These are phyloP conservation scores for Drosophila takahashii DNA, from an alignment of 1,140 invertebrate genomes.

Conservation along the genomic window DNA sequence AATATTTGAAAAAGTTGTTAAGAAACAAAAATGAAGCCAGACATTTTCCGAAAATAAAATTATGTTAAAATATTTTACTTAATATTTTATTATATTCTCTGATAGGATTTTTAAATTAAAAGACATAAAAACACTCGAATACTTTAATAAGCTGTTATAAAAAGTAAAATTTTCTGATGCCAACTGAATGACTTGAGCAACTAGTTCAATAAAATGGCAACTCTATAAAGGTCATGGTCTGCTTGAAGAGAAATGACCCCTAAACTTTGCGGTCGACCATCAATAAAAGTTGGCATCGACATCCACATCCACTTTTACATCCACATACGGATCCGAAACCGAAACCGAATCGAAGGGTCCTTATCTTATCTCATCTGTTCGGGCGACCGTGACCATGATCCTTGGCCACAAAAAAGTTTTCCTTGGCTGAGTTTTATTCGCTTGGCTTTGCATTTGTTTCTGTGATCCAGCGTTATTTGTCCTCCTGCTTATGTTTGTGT, in stretches of 20 bases:
- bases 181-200: background rate
- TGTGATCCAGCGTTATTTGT: slow-evolving; percentile 9
- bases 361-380: slow-evolving; percentile 50
- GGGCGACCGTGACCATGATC: slow-evolving; percentile 54
- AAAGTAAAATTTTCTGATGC: background rate
- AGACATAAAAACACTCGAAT: no score
- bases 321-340: background rate
- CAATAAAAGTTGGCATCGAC: slow-evolving; percentile 63
- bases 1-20: no score
- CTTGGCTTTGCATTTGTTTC: slow-evolving; percentile 24
- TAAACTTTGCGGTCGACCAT: slow-evolving; percentile 56
- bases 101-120: no score
- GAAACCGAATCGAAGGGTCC: slow-evolving; percentile 35
- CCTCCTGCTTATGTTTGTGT: slow-evolving; percentile 8
- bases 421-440: slow-evolving; percentile 16
- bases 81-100: no score
- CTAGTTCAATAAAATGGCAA: slow-evolving; percentile 28
- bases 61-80: no score
- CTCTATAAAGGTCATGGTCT: slow-evolving; percentile 26
- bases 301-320: slow-evolving; percentile 1
- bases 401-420: slow-evolving; percentile 49
- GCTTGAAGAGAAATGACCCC: slow-evolving; percentile 22
- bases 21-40: no score
- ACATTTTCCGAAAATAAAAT: no score
- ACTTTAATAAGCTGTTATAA: no score